Evolutionary conservation across 2,888 invertebrate genomes (phyloP).

Genomic region (Synanthedon formicaeformis): DNA sequence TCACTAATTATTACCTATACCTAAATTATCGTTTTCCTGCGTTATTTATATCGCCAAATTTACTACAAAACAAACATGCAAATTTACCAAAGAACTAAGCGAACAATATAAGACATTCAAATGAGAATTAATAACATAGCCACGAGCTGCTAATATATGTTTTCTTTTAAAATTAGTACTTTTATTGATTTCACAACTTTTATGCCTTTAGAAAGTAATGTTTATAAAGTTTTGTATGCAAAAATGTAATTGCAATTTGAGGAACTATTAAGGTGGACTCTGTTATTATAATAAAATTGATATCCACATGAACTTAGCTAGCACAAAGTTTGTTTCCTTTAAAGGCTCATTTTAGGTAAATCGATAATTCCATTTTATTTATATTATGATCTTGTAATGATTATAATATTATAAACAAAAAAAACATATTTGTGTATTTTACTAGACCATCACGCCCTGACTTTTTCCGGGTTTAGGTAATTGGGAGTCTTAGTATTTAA

Average conservation of each 20-base stretch:
- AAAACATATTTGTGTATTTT: too few relatives aligned
- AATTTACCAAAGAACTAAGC: neutral
- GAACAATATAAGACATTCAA: constrained; percentile 11
- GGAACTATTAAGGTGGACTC: too few relatives aligned
- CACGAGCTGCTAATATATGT: constrained; percentile 46
- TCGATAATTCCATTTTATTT: too few relatives aligned
- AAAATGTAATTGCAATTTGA: constrained; percentile 7
- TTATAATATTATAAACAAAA: too few relatives aligned
- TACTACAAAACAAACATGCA: neutral
- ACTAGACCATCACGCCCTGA: too few relatives aligned
- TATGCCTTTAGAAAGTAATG: constrained; percentile 15
- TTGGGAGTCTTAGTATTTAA: too few relatives aligned
- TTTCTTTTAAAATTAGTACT: constrained; percentile 33
- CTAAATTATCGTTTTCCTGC: too few relatives aligned
- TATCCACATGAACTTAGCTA: too few relatives aligned
- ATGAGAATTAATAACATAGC: constrained; percentile 39
- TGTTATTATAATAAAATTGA: too few relatives aligned
- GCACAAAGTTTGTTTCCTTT: constrained; percentile 7
- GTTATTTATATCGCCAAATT: neutral
- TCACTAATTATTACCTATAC: neutral
- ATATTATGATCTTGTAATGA: too few relatives aligned
- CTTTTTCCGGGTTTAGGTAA: too few relatives aligned
- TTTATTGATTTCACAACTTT: constrained; percentile 35
- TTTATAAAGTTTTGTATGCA: neutral
- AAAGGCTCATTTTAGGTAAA: neutral